A percentile compares a stretch with the other conserved stretches of the same genome.
phyloP scores from a whole-genome alignment of 2,888 invertebrate genomes.

The Napeogenes inachia region DNA sequence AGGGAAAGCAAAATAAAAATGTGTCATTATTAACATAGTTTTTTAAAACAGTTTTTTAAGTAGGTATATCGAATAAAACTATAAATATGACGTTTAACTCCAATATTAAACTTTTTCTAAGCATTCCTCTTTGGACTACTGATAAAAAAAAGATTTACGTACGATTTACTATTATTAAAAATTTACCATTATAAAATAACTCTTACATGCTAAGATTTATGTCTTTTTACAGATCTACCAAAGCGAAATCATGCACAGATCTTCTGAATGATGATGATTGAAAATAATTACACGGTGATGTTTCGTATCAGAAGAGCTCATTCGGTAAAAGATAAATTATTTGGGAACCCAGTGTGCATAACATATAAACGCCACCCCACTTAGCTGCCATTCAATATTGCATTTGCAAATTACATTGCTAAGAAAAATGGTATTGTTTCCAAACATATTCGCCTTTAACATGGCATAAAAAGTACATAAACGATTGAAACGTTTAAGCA shows the following conservation, averaged over 20 bases:
- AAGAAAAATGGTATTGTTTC: not conserved
- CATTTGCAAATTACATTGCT: no score
- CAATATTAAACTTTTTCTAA: no score
- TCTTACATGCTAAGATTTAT: not conserved
- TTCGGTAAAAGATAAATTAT: no score
- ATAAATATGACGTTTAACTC: no score
- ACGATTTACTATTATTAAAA: no score
- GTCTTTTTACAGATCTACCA: conserved; percentile 78
- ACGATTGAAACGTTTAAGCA: conserved; percentile 11
- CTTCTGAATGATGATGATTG: conserved; percentile 79
- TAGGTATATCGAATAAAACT: no score
- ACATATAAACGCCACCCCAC: no score
- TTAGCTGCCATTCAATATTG: no score
- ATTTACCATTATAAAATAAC: not conserved
- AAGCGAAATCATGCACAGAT: conserved; percentile 86
- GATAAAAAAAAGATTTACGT: not conserved
- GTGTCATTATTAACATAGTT: no score
- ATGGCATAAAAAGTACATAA: not conserved
- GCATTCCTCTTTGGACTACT: not conserved
- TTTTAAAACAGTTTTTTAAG: no score
- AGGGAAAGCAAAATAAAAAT: no score
- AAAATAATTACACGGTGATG: conserved; percentile 33
- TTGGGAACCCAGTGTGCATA: not conserved
- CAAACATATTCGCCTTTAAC: no score
- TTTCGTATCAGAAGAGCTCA: not conserved